Conservation (phyloP, 2,888 invertebrate species). For the Pasiphila rectangulata region DNA sequence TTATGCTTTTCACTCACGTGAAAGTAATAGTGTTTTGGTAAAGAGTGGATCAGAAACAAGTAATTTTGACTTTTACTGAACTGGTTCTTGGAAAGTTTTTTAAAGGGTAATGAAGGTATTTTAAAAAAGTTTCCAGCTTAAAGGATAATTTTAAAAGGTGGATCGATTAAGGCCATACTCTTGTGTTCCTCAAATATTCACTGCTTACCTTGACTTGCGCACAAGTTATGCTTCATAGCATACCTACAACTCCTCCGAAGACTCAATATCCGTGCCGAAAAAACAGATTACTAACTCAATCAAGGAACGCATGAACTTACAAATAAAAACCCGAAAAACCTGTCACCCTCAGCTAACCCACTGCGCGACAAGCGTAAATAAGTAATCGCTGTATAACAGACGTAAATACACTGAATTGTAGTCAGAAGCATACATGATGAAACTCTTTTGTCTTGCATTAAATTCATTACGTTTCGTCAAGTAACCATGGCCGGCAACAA, state of each 20-base stretch:
- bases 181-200: too few species aligned
- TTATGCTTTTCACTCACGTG: constrained; percentile 24
- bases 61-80: constrained; percentile 6
- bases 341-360: too few species aligned
- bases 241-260: too few species aligned
- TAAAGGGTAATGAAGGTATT: neutral
- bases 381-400: too few species aligned
- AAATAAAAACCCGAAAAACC: too few species aligned
- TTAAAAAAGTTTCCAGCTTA: neutral
- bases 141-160: neutral
- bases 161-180: too few species aligned
- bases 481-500: constrained; percentile 31
- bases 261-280: too few species aligned
- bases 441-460: constrained; percentile 30
- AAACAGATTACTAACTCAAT: too few species aligned
- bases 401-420: neutral
- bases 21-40: constrained; percentile 24
- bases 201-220: too few species aligned
- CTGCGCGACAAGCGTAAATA: too few species aligned
- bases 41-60: constrained; percentile 12
- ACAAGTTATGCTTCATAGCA: too few species aligned
- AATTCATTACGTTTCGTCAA: constrained; percentile 33
- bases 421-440: constrained; percentile 20
- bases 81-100: constrained; percentile 6
- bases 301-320: too few species aligned